Evolutionary conservation across 2,888 invertebrate species (phyloP), one percentile per base, ranked within the genome.

Genomic region (Marasmarcha lunaedactyla): DNA sequence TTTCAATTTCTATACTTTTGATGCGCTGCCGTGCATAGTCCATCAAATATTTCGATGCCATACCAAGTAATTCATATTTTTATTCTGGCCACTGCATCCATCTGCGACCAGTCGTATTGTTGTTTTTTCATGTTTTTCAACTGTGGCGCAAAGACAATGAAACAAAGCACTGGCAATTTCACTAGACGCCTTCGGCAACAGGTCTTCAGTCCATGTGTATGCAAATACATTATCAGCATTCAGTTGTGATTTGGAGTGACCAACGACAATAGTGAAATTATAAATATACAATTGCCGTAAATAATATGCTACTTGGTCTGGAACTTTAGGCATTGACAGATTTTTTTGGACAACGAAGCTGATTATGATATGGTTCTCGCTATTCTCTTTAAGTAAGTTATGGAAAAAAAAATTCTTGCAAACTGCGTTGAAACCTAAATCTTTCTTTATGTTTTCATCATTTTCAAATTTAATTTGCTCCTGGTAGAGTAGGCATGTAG

Each of bases 121-220:
- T 13, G 39, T 26, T 7, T 20, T 20, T 7, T 20, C 20, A 20
- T 20, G 3, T 20, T 20, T 20, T 15, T 41, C 33, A 12, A 44
- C 30, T 6, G 11, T 15, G 14, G 33, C 33, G 12, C 11, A 11
- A 2, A 40, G 35, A 10, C 15, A 15, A 35, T 43, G 10, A 33
- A 33, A 39, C 12, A 39, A 37, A 11, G 39, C 42, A 1, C 41
- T 40, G 20, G 39, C 39, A 14, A 45, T 43, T 36, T 45, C 41
- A 27, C 42, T 45, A 9, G 42, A 38, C 3, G 35, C 20, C 36
- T 40, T 40, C 2, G 14, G 20, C 13, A 36, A 26, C 20, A 34
- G 25, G 33, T 45, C 37, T 26, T 48, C 48, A 15, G 41, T 45
- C 46, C 45, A 45, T 27, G 39, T 33, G 36, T 46, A 47, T 3